Percentiles rank a stretch among this genome's conserved stretches.
phyloP scores from a whole-genome alignment of 2,113 vertebrate genomes.

The Sinosuthora webbiana region DNA sequence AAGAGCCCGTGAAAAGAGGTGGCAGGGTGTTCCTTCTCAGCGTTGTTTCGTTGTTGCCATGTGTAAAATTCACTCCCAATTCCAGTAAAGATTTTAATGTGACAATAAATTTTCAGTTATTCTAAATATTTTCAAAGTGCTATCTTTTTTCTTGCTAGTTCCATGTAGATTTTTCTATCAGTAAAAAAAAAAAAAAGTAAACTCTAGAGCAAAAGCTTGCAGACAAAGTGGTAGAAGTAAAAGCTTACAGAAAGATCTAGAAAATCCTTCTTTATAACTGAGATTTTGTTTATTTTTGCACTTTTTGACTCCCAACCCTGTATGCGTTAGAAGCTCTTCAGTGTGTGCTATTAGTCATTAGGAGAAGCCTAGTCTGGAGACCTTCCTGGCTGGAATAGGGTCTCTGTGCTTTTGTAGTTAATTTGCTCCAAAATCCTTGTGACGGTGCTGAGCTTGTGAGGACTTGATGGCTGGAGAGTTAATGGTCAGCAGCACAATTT shows the following conservation, averaged over 20 bases:
- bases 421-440: background rate
- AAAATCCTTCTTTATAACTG: background rate
- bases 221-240: background rate
- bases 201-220: background rate
- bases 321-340: background rate
- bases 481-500: accelerated
- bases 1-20: background rate
- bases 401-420: background rate
- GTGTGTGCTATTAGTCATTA: background rate
- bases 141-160: background rate
- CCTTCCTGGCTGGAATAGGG: background rate
- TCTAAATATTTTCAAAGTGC: background rate
- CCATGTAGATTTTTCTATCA: background rate
- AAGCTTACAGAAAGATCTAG: background rate
- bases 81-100: background rate
- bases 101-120: background rate
- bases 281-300: background rate
- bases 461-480: background rate
- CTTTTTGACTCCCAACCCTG: background rate
- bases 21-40: background rate
- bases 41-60: background rate
- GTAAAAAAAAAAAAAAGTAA: background rate
- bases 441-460: background rate
- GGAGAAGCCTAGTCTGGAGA: background rate
- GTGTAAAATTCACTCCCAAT: background rate